A percentile compares a stretch with the other conserved stretches of the same genome.
Evolutionary conservation across 2,888 invertebrate species (phyloP).

Genomic region (Chydorus sphaericus): DNA sequence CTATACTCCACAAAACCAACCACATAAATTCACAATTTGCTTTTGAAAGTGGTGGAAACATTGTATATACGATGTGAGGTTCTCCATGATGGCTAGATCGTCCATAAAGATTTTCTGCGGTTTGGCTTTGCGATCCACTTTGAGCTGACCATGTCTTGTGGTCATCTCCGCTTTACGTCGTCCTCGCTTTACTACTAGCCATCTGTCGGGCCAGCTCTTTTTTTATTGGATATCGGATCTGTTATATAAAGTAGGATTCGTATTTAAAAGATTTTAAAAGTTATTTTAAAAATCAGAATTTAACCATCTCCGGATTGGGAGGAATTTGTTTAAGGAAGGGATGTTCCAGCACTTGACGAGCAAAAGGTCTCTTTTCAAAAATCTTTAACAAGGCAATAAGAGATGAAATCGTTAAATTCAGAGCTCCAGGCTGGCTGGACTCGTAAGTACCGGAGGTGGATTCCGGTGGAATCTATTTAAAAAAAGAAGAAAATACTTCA

Average conservation of each 20-base stretch:
- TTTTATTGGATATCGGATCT: slow-evolving; percentile 16
- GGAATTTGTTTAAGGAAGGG: slow-evolving; percentile 42
- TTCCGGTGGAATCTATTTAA: too few species aligned
- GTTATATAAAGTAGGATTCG: not conserved
- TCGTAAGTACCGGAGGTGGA: slow-evolving; percentile 50
- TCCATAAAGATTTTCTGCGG: slow-evolving; percentile 57
- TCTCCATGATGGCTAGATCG: slow-evolving; percentile 57
- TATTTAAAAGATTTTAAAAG: not conserved
- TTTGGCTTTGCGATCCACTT: slow-evolving; percentile 52
- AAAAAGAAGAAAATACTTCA: too few species aligned
- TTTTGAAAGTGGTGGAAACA: not conserved
- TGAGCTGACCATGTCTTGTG: slow-evolving; percentile 62
- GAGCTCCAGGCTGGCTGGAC: slow-evolving; percentile 46
- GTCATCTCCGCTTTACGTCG: slow-evolving; percentile 29
- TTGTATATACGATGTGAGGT: too few species aligned
- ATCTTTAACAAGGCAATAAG: slow-evolving; percentile 59
- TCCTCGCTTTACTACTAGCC: not conserved
- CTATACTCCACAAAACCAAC: slow-evolving; percentile 24
- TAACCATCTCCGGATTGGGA: slow-evolving; percentile 25
- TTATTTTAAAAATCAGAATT: not conserved
- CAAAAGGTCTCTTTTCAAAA: slow-evolving; percentile 58
- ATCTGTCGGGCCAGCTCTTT: slow-evolving; percentile 4
- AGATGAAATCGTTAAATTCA: slow-evolving; percentile 50
- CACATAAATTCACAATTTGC: too few species aligned
- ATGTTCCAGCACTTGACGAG: slow-evolving; percentile 51